Base-by-base conservation (phyloP, 2,113 vertebrate genomes). In the Choloepus hoffmanni region DNA sequence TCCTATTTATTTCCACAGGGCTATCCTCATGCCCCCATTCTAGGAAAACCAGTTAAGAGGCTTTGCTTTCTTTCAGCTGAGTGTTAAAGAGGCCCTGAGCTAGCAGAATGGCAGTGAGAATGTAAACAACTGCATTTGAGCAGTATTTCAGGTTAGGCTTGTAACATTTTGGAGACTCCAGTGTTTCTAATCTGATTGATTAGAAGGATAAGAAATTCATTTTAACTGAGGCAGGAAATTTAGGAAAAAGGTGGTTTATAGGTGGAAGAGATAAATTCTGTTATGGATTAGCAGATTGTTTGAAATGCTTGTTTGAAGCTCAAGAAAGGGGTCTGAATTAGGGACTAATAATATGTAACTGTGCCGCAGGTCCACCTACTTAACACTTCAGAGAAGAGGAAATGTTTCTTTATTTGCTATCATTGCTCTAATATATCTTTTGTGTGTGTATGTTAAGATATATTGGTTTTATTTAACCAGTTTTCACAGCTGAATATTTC, bases 401-500 rank as follows among this genome's bases (percentile, higher is more conserved):
- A 79, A 91, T 67, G 63, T 33, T 65, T 65, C 16, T 88, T 36
- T 50, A 79, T 60, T 81, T 93, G 21, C 73, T 90, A 21, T 53
- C 16, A 24, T 13, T 43, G 19, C 33, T 90, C 33, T 30, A 40
- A 94, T 74, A 40, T 1, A 86, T 21, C 36, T 36, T 36, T 36
- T 36, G 36, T 36, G 36, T 36, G 36, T 36, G 36, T 36, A 36
- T 98, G 98, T 99, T 99, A 99, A 98, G 98, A 99, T 99, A 99
- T 99, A 99, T 99, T 99, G 98, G 98, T 98, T 99, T 99, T 99
- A 99, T 99, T 99, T 98, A 98, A 98, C 98, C 98, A 99, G 98
- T 99, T 98, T 99, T 99, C 98, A 99, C 99, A 99, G 98, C 98
- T 98, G 98, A 98, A 99, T 99, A 99, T 98, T 99, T 99, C 14